A percentile compares a stretch with the other conserved stretches of the same genome.
Evolutionary conservation across 2,113 vertebrate species (phyloP).

Genomic region (Malaclemys terrapin): DNA sequence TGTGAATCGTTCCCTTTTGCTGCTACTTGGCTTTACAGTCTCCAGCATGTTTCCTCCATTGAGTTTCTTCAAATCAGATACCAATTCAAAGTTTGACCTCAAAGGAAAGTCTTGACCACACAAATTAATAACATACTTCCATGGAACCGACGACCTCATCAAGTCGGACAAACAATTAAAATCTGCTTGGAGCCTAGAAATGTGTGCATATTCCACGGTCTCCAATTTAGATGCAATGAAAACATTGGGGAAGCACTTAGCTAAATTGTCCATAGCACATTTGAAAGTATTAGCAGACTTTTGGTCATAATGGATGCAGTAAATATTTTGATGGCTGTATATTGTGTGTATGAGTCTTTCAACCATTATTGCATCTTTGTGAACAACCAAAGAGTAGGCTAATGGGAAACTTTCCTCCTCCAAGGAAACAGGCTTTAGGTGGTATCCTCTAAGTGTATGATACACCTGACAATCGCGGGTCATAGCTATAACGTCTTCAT

Average conservation of each 20-base stretch:
- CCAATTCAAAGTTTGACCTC: constrained; percentile 89
- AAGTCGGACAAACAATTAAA: constrained; percentile 93
- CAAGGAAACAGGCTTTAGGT: constrained; percentile 77
- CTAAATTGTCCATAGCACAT: constrained; percentile 86
- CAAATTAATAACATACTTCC: constrained; percentile 94
- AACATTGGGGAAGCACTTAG: constrained; percentile 88
- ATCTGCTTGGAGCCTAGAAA: constrained; percentile 92
- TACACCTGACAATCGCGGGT: constrained; percentile 83
- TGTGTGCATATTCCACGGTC: constrained; percentile 89
- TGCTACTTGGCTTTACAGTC: constrained; percentile 83
- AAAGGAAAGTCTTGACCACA: constrained; percentile 96
- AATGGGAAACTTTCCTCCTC: constrained; percentile 87
- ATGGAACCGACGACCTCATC: constrained; percentile 82
- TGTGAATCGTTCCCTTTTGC: constrained; percentile 88
- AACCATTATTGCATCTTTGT: constrained; percentile 93
- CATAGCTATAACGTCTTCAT: constrained; percentile 83
- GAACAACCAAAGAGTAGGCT: constrained; percentile 94
- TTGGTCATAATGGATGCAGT: constrained; percentile 94
- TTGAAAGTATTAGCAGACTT: constrained; percentile 88
- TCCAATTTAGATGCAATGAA: constrained; percentile 93
- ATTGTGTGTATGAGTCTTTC: constrained; percentile 90
- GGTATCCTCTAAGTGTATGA: constrained; percentile 80
- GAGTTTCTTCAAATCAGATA: constrained; percentile 86
- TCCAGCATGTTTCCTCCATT: constrained; percentile 92
- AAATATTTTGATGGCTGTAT: constrained; percentile 89